Percentiles rank a stretch among this genome's conserved stretches.
phyloP scores from a whole-genome alignment of 2,888 invertebrate genomes.

The Scaptomyza flava region DNA sequence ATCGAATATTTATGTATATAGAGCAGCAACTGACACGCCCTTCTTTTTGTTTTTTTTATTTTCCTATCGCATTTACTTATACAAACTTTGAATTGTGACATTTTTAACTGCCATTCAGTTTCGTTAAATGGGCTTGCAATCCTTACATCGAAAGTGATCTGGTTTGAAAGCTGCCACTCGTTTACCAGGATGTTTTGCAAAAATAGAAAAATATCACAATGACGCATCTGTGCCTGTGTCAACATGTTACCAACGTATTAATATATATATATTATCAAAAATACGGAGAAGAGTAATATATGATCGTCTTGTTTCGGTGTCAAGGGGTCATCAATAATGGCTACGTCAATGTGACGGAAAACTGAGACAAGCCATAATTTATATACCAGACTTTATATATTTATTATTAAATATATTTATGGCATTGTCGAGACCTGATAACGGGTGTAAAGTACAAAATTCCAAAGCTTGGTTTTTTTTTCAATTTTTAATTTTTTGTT shows the following conservation, averaged over 20 bases:
- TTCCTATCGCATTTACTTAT: too few relatives aligned
- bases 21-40: slow-evolving; percentile 10
- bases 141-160: background rate
- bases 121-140: background rate
- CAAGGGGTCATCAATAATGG: slow-evolving; percentile 48
- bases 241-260: background rate
- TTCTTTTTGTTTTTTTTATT: background rate
- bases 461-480: slow-evolving; percentile 20
- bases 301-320: slow-evolving; percentile 18
- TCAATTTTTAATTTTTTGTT: background rate
- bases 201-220: background rate
- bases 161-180: background rate
- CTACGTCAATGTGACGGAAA: slow-evolving; percentile 58
- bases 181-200: slow-evolving; percentile 21
- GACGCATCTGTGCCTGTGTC: slow-evolving; percentile 15
- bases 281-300: slow-evolving; percentile 16
- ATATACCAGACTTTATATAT: slow-evolving; percentile 18
- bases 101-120: background rate
- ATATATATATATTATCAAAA: background rate
- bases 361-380: slow-evolving; percentile 46
- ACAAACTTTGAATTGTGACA: background rate
- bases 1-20: background rate
- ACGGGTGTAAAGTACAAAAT: slow-evolving; percentile 54
- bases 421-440: slow-evolving; percentile 36
- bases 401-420: slow-evolving; percentile 5